A percentile compares a stretch with the other conserved stretches of the same genome.
Conservation (phyloP, 2,888 invertebrate species). For the Drosophila rellima region DNA sequence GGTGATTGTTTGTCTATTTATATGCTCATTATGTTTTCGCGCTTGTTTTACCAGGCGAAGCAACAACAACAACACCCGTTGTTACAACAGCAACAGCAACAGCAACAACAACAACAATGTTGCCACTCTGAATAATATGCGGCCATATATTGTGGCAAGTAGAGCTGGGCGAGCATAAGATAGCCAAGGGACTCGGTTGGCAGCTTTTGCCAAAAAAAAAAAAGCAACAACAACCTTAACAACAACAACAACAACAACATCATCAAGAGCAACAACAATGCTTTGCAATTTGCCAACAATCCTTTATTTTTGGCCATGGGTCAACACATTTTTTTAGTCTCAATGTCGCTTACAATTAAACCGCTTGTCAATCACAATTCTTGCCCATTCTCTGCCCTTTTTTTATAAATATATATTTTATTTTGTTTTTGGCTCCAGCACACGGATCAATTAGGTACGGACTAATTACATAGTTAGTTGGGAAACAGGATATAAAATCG, state of each 20-base stretch:
- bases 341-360: constrained; percentile 56
- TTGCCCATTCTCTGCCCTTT: neutral
- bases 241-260: constrained; percentile 4
- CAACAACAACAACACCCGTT: too few relatives aligned
- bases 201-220: constrained; percentile 31
- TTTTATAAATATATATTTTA: neutral
- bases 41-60: constrained; percentile 73
- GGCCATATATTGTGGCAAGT: constrained; percentile 68
- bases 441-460: constrained; percentile 63
- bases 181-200: constrained; percentile 3
- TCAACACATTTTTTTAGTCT: constrained; percentile 30
- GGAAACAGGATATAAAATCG: neutral
- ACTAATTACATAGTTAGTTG: constrained; percentile 61
- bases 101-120: constrained; percentile 23
- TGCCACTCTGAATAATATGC: constrained; percentile 70
- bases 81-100: constrained; percentile 35
- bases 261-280: constrained; percentile 1
- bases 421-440: constrained; percentile 3
- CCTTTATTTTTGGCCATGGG: constrained; percentile 41
- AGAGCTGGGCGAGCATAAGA: constrained; percentile 12
- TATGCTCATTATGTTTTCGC: constrained; percentile 81
- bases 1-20: constrained; percentile 76
- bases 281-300: constrained; percentile 35
- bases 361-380: constrained; percentile 68
- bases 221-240: constrained; percentile 2